A percentile compares a stretch with the other conserved stretches of the same genome.
phyloP scores from a whole-genome alignment of 2,797 vertebrate genomes.

The Galago senegalensis region DNA sequence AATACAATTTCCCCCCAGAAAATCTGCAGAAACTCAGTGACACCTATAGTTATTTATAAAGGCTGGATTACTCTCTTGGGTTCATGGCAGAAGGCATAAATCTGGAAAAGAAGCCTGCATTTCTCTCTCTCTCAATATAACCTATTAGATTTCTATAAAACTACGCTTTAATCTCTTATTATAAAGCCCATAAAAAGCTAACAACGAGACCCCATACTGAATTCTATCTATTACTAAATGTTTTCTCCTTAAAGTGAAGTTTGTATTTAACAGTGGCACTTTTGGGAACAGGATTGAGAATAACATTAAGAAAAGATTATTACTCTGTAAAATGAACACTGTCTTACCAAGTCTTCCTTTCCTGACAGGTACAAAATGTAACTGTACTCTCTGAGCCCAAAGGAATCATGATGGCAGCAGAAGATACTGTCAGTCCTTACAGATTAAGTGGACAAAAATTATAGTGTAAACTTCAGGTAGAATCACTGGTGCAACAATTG shows the following conservation, averaged over 20 bases:
- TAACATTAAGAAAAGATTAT: slow-evolving; percentile 59
- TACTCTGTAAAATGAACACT: slow-evolving; percentile 59
- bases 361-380: slow-evolving; percentile 45
- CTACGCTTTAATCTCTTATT: background rate
- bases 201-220: background rate
- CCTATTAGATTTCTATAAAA: slow-evolving; percentile 1
- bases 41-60: background rate
- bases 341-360: slow-evolving; percentile 34
- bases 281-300: slow-evolving; percentile 39
- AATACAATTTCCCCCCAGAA: background rate
- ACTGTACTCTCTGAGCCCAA: background rate
- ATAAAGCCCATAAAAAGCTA: slow-evolving; percentile 12
- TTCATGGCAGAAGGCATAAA: background rate
- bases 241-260: slow-evolving; percentile 47
- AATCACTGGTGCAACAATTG: background rate
- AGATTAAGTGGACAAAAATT: slow-evolving; percentile 8
- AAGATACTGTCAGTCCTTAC: slow-evolving; percentile 36
- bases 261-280: slow-evolving; percentile 58
- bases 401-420: slow-evolving; percentile 30
- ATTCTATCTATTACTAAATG: background rate
- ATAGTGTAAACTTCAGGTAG: background rate
- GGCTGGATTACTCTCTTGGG: background rate
- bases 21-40: background rate
- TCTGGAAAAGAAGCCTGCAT: background rate
- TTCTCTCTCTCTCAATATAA: background rate